Base-by-base conservation (phyloP, 2,888 invertebrate species). In the Rhagonycha fulva region DNA sequence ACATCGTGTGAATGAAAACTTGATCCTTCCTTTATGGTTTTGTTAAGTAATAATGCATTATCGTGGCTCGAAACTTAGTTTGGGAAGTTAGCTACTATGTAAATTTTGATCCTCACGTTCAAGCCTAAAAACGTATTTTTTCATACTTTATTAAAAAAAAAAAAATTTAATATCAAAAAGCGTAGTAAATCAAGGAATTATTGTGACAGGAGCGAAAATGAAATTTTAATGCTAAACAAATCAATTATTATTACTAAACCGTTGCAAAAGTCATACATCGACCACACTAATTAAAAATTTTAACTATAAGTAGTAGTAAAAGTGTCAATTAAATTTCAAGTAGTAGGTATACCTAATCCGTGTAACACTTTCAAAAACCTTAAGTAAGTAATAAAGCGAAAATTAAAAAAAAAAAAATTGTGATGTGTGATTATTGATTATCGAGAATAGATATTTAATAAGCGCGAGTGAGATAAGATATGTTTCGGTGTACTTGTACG, bases 401-500 rank as follows among this genome's bases (percentile, higher is more conserved):
- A 47, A 47, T 47, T 47, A n/a, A n/a, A 1, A 47, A 47, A 1
- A 47, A 47, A 47, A 47, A 47, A 47, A 47, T 47, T n/a, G 47
- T n/a, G 47, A n/a, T n/a, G 47, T 47, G 47, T 9, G 47, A 47
- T 47, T 47, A 47, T 47, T n/a, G 47, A 47, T 47, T 47, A 47
- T 47, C 63, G 70, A 24, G 23, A 61, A 70, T 47, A 23, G 26
- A n/a, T 66, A 24, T 66, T 66, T 24, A 66, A 66, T 24, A 26
- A 66, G 63, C 26, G 63, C 26, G 47, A 72, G 12, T 2, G 67
- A 72, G 67, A 67, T 30, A 11, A 66, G 3, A 66, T n/a, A 26
- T 9, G 26, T 14, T 19, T 24, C 24, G 19, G 63, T 66, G 19
- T 28, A 63, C 75, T 78, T 80, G 75, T 77, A 80, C 78, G 74